Percentiles rank a stretch among this genome's conserved stretches.
Conservation (phyloP, 2,797 vertebrate species). For the Poecilia gillii region DNA sequence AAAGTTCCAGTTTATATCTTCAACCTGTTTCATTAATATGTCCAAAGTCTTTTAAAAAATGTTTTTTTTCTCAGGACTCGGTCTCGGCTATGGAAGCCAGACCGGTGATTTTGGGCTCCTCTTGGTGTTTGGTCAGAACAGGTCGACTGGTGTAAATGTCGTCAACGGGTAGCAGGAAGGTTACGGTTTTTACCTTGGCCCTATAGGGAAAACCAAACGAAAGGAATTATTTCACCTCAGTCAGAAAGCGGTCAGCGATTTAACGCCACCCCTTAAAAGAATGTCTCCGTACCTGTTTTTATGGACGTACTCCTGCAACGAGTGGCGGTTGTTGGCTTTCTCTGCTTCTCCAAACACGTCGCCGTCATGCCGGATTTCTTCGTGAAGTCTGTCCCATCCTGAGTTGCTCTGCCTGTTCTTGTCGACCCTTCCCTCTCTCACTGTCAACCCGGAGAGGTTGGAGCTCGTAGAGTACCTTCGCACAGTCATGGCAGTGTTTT, state of each 20-base stretch:
- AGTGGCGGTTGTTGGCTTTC: constrained; percentile 68
- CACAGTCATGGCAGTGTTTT: constrained; percentile 90
- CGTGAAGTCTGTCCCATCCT: constrained; percentile 58
- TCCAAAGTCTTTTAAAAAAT: constrained; percentile 13
- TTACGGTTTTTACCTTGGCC: constrained; percentile 91
- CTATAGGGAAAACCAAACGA: constrained; percentile 69
- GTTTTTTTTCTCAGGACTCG: constrained; percentile 69
- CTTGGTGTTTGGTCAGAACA: constrained; percentile 70
- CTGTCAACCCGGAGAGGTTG: constrained; percentile 58
- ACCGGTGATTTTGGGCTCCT: constrained; percentile 73
- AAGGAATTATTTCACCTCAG: not conserved
- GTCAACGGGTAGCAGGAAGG: constrained; percentile 90
- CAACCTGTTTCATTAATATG: constrained; percentile 3
- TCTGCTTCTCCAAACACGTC: constrained; percentile 50
- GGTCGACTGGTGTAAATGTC: constrained; percentile 83
- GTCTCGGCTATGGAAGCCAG: constrained; percentile 84
- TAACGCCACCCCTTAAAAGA: not conserved
- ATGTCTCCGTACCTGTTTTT: constrained; percentile 82
- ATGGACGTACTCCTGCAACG: constrained; percentile 80
- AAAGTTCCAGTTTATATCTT: constrained; percentile 23
- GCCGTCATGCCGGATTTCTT: constrained; percentile 40
- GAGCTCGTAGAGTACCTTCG: constrained; percentile 86
- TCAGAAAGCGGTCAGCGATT: not conserved
- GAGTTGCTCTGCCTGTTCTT: constrained; percentile 34
- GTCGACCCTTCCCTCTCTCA: constrained; percentile 51